phyloP scores from a whole-genome alignment of 2,888 invertebrate genomes.

The Lottia gigantea region DNA sequence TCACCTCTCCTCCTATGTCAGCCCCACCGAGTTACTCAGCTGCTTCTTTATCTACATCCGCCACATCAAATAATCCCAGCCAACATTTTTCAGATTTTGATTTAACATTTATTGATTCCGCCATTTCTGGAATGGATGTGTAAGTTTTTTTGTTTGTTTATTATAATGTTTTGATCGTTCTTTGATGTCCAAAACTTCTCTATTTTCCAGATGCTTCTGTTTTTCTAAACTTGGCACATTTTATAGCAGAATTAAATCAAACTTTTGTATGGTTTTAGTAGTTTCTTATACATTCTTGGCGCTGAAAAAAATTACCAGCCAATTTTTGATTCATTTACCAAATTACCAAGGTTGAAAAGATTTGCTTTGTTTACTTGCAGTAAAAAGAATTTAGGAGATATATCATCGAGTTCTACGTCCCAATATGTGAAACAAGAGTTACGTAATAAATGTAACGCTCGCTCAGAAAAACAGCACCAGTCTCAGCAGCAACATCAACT shows the following conservation, averaged over 20 bases:
- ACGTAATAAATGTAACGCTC: conserved; percentile 86
- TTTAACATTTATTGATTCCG: not conserved
- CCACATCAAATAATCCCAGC: conserved; percentile 15
- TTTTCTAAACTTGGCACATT: too few species aligned
- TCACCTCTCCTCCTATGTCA: conserved; percentile 26
- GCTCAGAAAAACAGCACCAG: conserved; percentile 73
- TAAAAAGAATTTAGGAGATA: conserved; percentile 40
- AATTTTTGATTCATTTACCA: too few species aligned
- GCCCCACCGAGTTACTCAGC: conserved; percentile 19
- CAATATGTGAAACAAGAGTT: conserved; percentile 93
- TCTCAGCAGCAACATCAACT: conserved; percentile 61
- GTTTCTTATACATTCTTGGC: too few species aligned
- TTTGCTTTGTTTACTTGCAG: conserved; percentile 29
- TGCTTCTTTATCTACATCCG: conserved; percentile 12
- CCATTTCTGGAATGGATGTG: not conserved
- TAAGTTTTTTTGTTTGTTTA: not conserved
- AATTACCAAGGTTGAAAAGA: too few species aligned
- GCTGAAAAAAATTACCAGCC: too few species aligned
- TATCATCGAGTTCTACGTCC: conserved; percentile 69
- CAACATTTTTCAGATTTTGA: conserved; percentile 17
- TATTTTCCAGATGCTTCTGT: too few species aligned
- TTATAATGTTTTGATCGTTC: too few species aligned
- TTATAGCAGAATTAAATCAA: too few species aligned
- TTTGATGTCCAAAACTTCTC: too few species aligned
- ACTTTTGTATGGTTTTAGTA: too few species aligned